These are phyloP conservation scores for Galaxea fascicularis DNA, from an alignment of 92 coral and sea anemone species.

Conservation along the genomic window DNA sequence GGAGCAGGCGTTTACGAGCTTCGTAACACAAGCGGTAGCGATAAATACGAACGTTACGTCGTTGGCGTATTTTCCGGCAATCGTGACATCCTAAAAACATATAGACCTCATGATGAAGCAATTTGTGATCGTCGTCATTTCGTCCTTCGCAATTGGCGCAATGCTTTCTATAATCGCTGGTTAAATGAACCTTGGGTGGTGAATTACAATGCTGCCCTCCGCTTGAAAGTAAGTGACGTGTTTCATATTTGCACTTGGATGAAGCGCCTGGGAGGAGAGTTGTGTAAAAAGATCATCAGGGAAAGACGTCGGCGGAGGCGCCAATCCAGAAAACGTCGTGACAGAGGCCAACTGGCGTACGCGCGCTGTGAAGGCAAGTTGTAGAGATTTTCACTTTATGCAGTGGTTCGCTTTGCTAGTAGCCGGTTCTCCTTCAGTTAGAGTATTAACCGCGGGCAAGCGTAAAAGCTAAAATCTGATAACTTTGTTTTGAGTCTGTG, in stretches of 20 bases:
- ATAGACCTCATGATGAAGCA: background rate
- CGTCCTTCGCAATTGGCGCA: no score
- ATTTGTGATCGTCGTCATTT: slow-evolving; percentile 4
- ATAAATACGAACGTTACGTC: slow-evolving; percentile 65
- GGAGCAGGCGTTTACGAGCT: slow-evolving; percentile 94
- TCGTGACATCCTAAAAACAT: slow-evolving; percentile 53
- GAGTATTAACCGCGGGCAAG: no score
- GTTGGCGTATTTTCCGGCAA: slow-evolving; percentile 95
- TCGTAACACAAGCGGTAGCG: slow-evolving; percentile 37
- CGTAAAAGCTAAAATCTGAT: background rate
- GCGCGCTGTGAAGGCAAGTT: slow-evolving; percentile 3
- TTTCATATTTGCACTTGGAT: slow-evolving; percentile 93
- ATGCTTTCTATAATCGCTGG: background rate
- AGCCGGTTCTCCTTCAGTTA: background rate
- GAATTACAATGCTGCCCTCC: slow-evolving; percentile 91
- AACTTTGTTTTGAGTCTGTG: no score
- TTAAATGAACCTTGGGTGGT: background rate
- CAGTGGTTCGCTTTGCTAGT: background rate
- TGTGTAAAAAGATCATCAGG: slow-evolving; percentile 20
- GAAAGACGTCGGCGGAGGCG: slow-evolving; percentile 39
- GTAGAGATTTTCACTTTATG: background rate
- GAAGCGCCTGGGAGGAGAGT: slow-evolving; percentile 55
- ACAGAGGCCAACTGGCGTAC: background rate
- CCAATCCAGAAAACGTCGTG: slow-evolving; percentile 39
- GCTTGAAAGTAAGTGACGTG: slow-evolving; percentile 78